A percentile compares a stretch with the other conserved stretches of the same genome.
These are phyloP conservation scores for Cheilosia pagana DNA, from an alignment of 2,888 invertebrate genomes.

Conservation along the genomic window DNA sequence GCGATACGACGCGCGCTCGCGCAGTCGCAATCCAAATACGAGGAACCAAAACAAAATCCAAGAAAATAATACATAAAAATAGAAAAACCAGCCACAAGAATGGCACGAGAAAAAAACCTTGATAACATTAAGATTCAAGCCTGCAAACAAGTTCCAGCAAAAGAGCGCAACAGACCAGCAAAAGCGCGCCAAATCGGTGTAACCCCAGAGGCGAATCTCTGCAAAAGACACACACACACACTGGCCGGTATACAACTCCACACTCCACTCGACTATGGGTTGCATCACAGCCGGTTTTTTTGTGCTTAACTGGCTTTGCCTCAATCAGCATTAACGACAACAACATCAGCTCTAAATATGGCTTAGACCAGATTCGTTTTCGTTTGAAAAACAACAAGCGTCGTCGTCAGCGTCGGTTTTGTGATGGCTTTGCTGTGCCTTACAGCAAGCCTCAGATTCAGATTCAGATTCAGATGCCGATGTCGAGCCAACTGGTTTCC, in stretches of 20 bases:
- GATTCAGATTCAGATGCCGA: not conserved
- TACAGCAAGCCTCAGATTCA: constrained; percentile 3
- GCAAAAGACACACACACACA: not conserved
- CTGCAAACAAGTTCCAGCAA: constrained; percentile 33
- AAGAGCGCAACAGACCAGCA: constrained; percentile 20
- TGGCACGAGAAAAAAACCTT: constrained; percentile 1
- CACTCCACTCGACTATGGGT: constrained; percentile 18
- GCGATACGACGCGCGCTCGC: not conserved
- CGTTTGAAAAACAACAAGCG: constrained; percentile 60
- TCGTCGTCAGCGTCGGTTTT: constrained; percentile 24
- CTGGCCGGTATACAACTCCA: constrained; percentile 30
- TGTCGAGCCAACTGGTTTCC: constrained; percentile 58
- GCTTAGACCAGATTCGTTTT: constrained; percentile 70
- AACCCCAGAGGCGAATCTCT: constrained; percentile 11
- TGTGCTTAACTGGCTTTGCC: constrained; percentile 28
- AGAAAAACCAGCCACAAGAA: not conserved
- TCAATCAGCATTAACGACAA: constrained; percentile 8
- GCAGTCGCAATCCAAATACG: constrained; percentile 47
- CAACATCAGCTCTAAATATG: constrained; percentile 57
- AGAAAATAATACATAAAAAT: constrained; percentile 19
- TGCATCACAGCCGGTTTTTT: constrained; percentile 45
- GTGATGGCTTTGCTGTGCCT: constrained; percentile 1
- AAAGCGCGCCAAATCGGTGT: constrained; percentile 63
- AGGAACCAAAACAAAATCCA: constrained; percentile 67
- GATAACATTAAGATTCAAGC: constrained; percentile 22